Base-by-base conservation (phyloP, 2,113 vertebrate genomes). In the Jacana jacana region DNA sequence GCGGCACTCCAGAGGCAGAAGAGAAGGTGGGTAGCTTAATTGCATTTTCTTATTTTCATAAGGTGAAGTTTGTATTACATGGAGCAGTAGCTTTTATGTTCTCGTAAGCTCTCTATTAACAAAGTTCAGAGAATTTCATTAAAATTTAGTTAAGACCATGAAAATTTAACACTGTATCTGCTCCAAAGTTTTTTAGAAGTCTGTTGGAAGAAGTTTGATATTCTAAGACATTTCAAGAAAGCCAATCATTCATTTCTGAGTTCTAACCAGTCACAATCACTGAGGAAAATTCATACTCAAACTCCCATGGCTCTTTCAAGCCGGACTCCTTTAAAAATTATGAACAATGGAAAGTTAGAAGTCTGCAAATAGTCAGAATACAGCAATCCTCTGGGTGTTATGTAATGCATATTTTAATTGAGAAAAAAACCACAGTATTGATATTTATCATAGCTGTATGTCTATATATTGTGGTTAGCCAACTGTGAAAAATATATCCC, bases 401-500 rank as follows among this genome's bases (percentile, higher is more conserved):
- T 40, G 87, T 69, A 89, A 93, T 70, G 37, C 44, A 77, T 91
- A 93, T 85, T 94, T 95, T 94, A 92, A 96, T 80, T 83, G 75
- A 61, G 33, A 18, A 57, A 78, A 72, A 89, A 96, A 51, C 17
- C 17, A 46, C 40, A 9, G 27, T 66, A 60, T 81, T 88, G 58
- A 71, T 97, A 91, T 87, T 91, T 96, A 88, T 91, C 79, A 91
- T 93, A 95, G 80, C 37, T 88, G 7, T 89, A 70, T 89, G 70
- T 95, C 96, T 95, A 91, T 66, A 66, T 44, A 63, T 80, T 83
- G 87, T 91, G 91, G 78, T 73, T 96, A 93, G 58, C 49, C 93
- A 96, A 80, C 91, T 93, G 93, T 82, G 68, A 95, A 95, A 95
- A 95, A 76, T 86, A 91, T 86, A 81, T 94, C 54, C 87, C 86